A percentile compares a stretch with the other conserved stretches of the same genome.
Conservation (phyloP, 2,797 vertebrate genomes). For the Spea hammondii region DNA sequence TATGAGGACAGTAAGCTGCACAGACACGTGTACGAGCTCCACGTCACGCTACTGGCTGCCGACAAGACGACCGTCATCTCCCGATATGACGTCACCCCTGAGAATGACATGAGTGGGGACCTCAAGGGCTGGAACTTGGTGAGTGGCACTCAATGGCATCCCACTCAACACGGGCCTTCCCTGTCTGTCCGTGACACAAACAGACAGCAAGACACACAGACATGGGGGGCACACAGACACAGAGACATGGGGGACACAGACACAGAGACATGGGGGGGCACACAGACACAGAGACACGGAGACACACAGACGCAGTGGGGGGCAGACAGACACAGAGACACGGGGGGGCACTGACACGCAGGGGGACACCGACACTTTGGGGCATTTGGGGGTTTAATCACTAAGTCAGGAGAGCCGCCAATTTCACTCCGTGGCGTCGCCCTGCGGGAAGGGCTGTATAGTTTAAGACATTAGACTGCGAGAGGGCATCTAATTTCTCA, state of each 20-base stretch:
- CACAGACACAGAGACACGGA: too few species aligned
- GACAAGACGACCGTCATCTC: slow-evolving; percentile 72
- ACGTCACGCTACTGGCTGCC: slow-evolving; percentile 74
- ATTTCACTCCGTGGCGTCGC: neutral
- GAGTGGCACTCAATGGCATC: neutral
- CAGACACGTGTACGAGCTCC: slow-evolving; percentile 72
- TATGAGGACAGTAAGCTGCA: slow-evolving; percentile 82
- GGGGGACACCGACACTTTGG: too few species aligned
- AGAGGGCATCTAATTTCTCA: neutral
- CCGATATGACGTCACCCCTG: slow-evolving; percentile 63
- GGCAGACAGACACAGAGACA: neutral
- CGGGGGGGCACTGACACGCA: too few species aligned
- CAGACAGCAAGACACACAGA: too few species aligned
- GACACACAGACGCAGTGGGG: too few species aligned
- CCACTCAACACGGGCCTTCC: neutral
- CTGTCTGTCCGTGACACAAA: neutral
- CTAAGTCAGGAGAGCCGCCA: neutral
- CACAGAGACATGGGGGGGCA: too few species aligned
- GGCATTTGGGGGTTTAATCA: neutral
- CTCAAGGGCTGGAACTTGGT: slow-evolving; percentile 76
- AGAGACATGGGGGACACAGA: too few species aligned
- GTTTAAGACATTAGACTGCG: too few species aligned
- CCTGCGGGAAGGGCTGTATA: too few species aligned
- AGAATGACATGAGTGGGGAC: slow-evolving; percentile 60
- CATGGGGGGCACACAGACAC: too few species aligned